Percentiles rank a stretch among this genome's conserved stretches.
These are phyloP conservation scores for Phenganax stokvisi DNA, from an alignment of 92 coral and sea anemone genomes.

Conservation along the genomic window DNA sequence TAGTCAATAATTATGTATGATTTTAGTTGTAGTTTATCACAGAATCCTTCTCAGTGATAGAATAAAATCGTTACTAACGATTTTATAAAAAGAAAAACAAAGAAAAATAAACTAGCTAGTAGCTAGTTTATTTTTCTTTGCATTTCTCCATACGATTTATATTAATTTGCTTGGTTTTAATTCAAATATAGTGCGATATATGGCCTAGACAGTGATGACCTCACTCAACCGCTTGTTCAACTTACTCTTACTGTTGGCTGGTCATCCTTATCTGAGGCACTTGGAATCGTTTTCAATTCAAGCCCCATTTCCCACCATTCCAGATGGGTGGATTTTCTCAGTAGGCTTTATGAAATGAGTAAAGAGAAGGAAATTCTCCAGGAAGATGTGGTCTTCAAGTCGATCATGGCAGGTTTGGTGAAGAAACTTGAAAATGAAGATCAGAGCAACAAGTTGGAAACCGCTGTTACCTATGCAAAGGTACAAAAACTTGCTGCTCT, in stretches of 20 bases:
- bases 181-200: not conserved
- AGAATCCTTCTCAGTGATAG: too few relatives aligned
- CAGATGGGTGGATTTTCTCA: constrained; percentile 9
- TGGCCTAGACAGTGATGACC: not conserved
- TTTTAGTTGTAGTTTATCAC: too few relatives aligned
- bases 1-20: too few relatives aligned
- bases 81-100: too few relatives aligned
- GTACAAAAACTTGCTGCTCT: constrained; percentile 4
- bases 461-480: not conserved
- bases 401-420: not conserved
- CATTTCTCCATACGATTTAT: not conserved
- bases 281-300: not conserved
- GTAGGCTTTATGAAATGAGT: not conserved
- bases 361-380: not conserved
- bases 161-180: too few relatives aligned
- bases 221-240: not conserved
- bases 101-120: too few relatives aligned
- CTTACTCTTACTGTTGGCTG: not conserved
- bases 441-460: constrained; percentile 1
- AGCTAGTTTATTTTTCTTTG: not conserved
- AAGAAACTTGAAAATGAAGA: constrained; percentile 9
- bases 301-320: constrained; percentile 13
- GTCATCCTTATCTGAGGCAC: not conserved
- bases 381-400: not conserved
- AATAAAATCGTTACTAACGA: too few relatives aligned